Conservation (phyloP, 2,797 vertebrate species). For the Chelmon rostratus region DNA sequence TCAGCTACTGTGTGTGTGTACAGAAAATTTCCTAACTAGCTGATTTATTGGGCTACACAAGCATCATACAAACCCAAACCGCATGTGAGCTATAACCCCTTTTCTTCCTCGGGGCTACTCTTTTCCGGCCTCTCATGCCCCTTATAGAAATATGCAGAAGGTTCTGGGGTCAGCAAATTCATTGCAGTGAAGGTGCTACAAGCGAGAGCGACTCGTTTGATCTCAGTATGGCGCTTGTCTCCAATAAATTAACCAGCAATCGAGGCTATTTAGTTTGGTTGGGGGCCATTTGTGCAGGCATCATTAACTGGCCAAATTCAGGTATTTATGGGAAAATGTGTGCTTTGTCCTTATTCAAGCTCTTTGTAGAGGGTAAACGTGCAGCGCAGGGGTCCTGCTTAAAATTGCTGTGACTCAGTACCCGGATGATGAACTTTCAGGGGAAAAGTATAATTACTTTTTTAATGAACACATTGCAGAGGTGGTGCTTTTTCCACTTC, state of each 20-base stretch:
- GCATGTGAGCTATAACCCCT: conserved; percentile 74
- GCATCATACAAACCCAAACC: conserved; percentile 80
- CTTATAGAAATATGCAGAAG: conserved; percentile 79
- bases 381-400: conserved; percentile 78
- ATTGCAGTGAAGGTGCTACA: conserved; percentile 82
- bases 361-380: conserved; percentile 79
- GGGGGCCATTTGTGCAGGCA: conserved; percentile 81
- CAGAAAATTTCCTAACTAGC: conserved; percentile 67
- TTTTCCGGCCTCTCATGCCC: conserved; percentile 74
- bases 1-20: conserved; percentile 61
- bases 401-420: conserved; percentile 68
- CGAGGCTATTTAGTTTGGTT: conserved; percentile 80
- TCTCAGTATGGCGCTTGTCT: conserved; percentile 82
- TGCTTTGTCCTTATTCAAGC: conserved; percentile 74
- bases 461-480: conserved; percentile 81
- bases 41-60: conserved; percentile 77
- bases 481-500: conserved; percentile 78
- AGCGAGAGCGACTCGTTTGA: conserved; percentile 81
- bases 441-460: conserved; percentile 77
- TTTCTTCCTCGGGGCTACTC: conserved; percentile 54
- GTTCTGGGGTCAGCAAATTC: conserved; percentile 83
- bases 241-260: conserved; percentile 86
- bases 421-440: conserved; percentile 78
- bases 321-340: conserved; percentile 83
- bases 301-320: conserved; percentile 84